Evolutionary conservation across 2,888 invertebrate genomes (phyloP).

Genomic region (Pyrrhia umbra): DNA sequence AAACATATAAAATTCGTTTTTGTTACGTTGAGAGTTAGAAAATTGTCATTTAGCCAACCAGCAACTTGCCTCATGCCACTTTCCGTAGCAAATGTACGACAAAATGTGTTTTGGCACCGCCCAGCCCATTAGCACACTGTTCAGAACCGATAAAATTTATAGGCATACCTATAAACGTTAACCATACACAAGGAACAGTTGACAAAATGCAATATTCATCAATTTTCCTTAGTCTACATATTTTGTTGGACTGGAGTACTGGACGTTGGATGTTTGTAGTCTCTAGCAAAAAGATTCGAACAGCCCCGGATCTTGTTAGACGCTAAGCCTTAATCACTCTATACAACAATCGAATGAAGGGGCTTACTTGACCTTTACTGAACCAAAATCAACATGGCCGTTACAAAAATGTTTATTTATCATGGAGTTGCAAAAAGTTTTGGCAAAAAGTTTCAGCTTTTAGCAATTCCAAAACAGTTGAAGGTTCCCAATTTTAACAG

Average conservation of each 20-base stretch:
- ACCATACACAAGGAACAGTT: not conserved
- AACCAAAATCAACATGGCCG: not conserved
- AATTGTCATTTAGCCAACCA: too few species aligned
- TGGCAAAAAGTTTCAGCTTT: not conserved
- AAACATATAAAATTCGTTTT: too few species aligned
- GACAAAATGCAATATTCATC: too few species aligned
- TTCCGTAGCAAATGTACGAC: slow-evolving; percentile 2
- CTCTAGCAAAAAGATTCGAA: not conserved
- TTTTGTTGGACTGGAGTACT: too few species aligned
- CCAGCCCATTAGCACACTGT: not conserved
- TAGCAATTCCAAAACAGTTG: not conserved
- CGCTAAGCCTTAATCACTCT: not conserved
- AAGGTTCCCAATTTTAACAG: slow-evolving; percentile 17
- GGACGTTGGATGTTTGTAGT: too few species aligned
- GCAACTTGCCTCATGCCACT: too few species aligned
- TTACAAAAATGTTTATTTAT: slow-evolving; percentile 15
- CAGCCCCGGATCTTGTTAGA: not conserved
- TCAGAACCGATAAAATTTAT: not conserved
- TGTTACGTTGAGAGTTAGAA: too few species aligned
- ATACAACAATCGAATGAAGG: not conserved
- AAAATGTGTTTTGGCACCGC: slow-evolving; percentile 1
- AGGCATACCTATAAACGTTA: not conserved
- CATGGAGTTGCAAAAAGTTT: slow-evolving; percentile 11
- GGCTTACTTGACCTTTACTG: not conserved
- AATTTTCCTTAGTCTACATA: too few species aligned